These are phyloP conservation scores for Cremastinae sp. DNA, from an alignment of 2,888 invertebrate genomes.

Conservation along the genomic window DNA sequence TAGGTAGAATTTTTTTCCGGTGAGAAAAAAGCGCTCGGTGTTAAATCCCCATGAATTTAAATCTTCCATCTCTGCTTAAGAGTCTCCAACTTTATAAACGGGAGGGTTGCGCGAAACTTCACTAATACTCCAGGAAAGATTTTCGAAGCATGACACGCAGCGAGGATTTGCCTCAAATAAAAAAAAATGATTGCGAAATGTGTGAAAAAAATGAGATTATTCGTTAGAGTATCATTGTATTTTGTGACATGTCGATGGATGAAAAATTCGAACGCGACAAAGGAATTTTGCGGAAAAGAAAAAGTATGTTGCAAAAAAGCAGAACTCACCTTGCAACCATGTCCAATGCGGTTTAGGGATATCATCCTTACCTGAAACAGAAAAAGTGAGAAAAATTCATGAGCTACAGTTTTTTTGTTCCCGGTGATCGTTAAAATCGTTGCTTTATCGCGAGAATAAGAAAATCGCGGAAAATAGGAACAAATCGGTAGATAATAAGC, in stretches of 20 bases:
- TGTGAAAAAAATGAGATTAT: background rate
- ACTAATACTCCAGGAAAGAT: conserved; percentile 41
- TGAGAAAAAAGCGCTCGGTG: conserved; percentile 44
- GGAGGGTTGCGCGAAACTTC: conserved; percentile 19
- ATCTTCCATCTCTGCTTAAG: conserved; percentile 39
- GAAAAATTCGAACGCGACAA: background rate
- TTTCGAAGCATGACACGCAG: conserved; percentile 5
- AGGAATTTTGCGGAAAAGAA: conserved; percentile 57
- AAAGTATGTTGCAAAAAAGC: conserved; percentile 68
- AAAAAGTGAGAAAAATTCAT: conserved; percentile 55
- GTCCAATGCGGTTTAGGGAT: conserved; percentile 79
- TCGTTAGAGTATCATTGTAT: background rate
- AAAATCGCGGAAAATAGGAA: conserved; percentile 4
- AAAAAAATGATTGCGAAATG: conserved; percentile 1
- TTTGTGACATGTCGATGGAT: background rate
- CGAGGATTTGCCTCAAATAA: background rate
- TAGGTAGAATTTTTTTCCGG: conserved; percentile 10
- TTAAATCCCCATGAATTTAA: conserved; percentile 58
- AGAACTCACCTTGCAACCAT: conserved; percentile 79
- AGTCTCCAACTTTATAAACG: conserved; percentile 30
- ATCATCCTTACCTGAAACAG: conserved; percentile 79
- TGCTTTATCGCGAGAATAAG: conserved; percentile 1
- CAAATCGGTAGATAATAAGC: conserved; percentile 17
- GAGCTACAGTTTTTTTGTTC: conserved; percentile 1
- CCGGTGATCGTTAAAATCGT: conserved; percentile 16